Percentiles rank a stretch among this genome's conserved stretches.
Evolutionary conservation across 2,797 vertebrate species (phyloP).

Genomic region (Aphelocoma californica): DNA sequence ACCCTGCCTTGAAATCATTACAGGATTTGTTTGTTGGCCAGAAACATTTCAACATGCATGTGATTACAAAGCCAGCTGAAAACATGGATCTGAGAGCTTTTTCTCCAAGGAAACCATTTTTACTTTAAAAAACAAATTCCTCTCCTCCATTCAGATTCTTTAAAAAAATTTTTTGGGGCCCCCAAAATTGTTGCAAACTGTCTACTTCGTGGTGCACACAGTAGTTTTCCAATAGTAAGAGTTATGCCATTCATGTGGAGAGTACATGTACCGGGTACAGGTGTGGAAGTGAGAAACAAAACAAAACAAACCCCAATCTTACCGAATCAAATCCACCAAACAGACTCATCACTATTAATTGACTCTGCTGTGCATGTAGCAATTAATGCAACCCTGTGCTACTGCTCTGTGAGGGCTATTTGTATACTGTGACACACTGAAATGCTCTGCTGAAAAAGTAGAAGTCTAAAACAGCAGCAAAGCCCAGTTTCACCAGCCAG

Average conservation of each 20-base stretch:
- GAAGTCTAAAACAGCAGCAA: background rate
- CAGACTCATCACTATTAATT: slow-evolving; percentile 45
- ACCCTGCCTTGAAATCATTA: slow-evolving; percentile 17
- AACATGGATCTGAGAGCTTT: background rate
- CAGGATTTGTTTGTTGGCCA: background rate
- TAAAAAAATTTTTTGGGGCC: background rate
- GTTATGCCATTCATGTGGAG: background rate
- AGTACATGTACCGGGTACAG: background rate
- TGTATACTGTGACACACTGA: slow-evolving; percentile 35
- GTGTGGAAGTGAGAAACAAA: background rate
- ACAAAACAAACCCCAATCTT: background rate
- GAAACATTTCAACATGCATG: background rate
- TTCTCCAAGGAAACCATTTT: background rate
- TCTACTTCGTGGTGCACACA: background rate
- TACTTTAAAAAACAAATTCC: background rate
- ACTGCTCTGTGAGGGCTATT: slow-evolving; percentile 21
- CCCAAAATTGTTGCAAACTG: background rate
- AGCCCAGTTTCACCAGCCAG: slow-evolving; percentile 25
- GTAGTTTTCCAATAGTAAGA: background rate
- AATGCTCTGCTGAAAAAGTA: slow-evolving; percentile 34
- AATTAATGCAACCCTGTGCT: background rate
- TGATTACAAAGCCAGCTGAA: background rate
- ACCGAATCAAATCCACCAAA: slow-evolving; percentile 47
- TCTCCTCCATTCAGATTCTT: rapidly evolving
- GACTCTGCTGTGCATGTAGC: background rate